Evolutionary conservation across 2,888 invertebrate genomes (phyloP).

Genomic region (Lacanobia wlatinum): DNA sequence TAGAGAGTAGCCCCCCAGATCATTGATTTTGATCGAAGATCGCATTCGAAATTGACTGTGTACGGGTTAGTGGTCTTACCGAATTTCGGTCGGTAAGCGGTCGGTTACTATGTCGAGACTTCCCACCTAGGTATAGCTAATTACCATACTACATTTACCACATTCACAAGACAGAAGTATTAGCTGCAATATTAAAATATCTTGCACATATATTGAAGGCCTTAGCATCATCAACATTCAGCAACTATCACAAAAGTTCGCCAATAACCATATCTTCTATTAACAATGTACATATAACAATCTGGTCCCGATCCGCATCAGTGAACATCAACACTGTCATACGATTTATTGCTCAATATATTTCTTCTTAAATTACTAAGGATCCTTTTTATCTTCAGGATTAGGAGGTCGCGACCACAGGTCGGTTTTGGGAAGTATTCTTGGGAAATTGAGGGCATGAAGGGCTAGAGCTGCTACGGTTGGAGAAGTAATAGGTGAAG

Average conservation of each 20-base stretch:
- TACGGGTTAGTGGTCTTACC: no score
- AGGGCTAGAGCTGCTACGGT: slow-evolving; percentile 81
- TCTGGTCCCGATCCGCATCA: slow-evolving; percentile 23
- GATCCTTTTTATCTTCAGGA: slow-evolving; percentile 82
- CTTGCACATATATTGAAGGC: slow-evolving; percentile 17
- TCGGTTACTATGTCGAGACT: no score
- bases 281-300: slow-evolving; percentile 37
- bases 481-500: slow-evolving; percentile 79
- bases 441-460: slow-evolving; percentile 83
- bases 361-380: slow-evolving; percentile 57
- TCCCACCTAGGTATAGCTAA: no score
- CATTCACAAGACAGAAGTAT: not conserved
- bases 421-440: slow-evolving; percentile 86
- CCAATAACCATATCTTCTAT: slow-evolving; percentile 5
- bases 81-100: no score
- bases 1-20: no score
- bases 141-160: not conserved
- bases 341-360: slow-evolving; percentile 52
- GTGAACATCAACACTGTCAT: slow-evolving; percentile 32
- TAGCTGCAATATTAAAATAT: slow-evolving; percentile 7
- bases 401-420: slow-evolving; percentile 81
- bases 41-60: no score
- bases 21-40: no score
- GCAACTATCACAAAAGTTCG: slow-evolving; percentile 9
- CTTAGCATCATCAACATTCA: slow-evolving; percentile 14